Conservation (phyloP, 1,140 invertebrate genomes). For the Drosophila kanapiae region DNA sequence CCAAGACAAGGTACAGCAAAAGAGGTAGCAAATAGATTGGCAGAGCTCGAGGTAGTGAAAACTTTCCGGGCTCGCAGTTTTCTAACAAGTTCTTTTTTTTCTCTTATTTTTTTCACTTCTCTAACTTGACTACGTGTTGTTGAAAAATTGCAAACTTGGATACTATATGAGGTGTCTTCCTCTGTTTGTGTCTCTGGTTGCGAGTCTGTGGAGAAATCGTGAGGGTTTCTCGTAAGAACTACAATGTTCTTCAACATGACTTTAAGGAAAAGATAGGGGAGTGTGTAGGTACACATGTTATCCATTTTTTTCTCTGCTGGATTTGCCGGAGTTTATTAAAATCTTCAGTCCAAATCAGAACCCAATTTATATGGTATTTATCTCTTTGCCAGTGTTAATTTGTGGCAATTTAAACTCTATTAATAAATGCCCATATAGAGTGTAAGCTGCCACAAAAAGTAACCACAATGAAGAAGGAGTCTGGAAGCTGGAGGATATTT, state of each 20-base stretch:
- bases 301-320: background rate
- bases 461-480: slow-evolving; percentile 25
- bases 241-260: slow-evolving; percentile 5
- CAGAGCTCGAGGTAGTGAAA: slow-evolving; percentile 53
- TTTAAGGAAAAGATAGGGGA: background rate
- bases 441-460: slow-evolving; percentile 2
- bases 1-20: slow-evolving; percentile 15
- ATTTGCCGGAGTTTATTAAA: background rate
- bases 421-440: slow-evolving; percentile 15
- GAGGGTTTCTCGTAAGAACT: background rate
- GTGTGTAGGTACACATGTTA: background rate
- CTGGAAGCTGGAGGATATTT: background rate
- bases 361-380: background rate
- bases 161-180: slow-evolving; percentile 43
- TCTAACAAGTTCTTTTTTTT: slow-evolving; percentile 28
- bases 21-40: slow-evolving; percentile 66
- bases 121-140: slow-evolving; percentile 41
- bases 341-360: background rate
- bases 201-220: background rate
- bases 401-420: slow-evolving; percentile 18
- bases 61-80: slow-evolving; percentile 54
- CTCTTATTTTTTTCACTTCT: background rate
- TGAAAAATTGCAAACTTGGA: slow-evolving; percentile 59
- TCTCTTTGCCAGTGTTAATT: slow-evolving; percentile 9
- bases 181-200: slow-evolving; percentile 12